Evolutionary conservation across 2,113 vertebrate species (phyloP), one percentile per base, ranked within the genome.

Genomic region (Trematocara nigrifrons): DNA sequence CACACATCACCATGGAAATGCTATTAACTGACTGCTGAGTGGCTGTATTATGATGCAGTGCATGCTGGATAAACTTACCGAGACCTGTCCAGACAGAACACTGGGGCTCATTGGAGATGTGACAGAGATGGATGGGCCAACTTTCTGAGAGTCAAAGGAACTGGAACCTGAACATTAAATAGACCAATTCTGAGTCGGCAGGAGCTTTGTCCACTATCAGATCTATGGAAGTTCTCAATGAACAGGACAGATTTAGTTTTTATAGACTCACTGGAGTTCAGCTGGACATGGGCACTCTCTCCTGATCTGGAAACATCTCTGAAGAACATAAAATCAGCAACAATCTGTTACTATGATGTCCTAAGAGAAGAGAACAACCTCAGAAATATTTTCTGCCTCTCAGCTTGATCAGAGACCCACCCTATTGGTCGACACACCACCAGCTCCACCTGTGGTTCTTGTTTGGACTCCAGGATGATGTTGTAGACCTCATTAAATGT

Each of bases 401-500:
- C 45, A 31, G 45, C 42, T 49, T 49, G 6, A 76, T 76, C 53
- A 54, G 57, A n/a, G 49, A 87, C 96, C 95, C 89, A 99, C 98
- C 98, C 96, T 83, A 97, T 96, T 49, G 97, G 97, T 87, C 98
- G 96, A 33, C 97, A 98, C 92, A 99, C 98, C 29, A 99, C 95
- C 91, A 99, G 97, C 85, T 99, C 98, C 91, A 99, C 98, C 93
- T 98, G 98, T 6, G 97, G 97, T 76, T 99, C 98, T n/a, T 97
- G 95, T 94, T 99, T 99, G 61, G 99, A 99, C 83, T 99, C 98
- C 85, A 98, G 96, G 93, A 99, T 99, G 89, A 99, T 99, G 93
- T 99, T 98, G 93, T 99, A 99, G 7, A 99, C 99, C 86, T 99
- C 98, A 66, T 98, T 98, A 95, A 99, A 99, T 0, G 99, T 98